Evolutionary conservation across 2,888 invertebrate genomes (phyloP).

Genomic region (Entomobrya proxima): DNA sequence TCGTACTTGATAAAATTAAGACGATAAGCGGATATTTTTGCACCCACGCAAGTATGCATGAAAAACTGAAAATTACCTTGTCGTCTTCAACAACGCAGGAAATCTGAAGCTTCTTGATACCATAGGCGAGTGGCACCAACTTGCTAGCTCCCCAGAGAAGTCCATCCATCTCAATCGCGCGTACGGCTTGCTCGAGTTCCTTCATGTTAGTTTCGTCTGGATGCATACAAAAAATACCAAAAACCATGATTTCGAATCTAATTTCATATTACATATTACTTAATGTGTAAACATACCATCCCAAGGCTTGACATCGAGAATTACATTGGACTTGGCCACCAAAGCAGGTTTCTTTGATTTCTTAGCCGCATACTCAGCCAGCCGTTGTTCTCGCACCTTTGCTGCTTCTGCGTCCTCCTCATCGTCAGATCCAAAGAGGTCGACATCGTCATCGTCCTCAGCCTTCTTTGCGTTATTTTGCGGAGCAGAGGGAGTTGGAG

Average conservation of each 20-base stretch:
- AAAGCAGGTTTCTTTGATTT: slow-evolving; percentile 94
- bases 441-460: slow-evolving; percentile 86
- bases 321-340: slow-evolving; percentile 95
- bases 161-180: slow-evolving; percentile 88
- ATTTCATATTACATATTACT: too few relatives aligned
- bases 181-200: slow-evolving; percentile 87
- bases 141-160: slow-evolving; percentile 93
- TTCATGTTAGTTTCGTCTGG: slow-evolving; percentile 93
- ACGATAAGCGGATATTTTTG: not conserved
- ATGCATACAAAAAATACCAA: slow-evolving; percentile 81
- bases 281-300: slow-evolving; percentile 78
- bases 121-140: slow-evolving; percentile 92
- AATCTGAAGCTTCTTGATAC: slow-evolving; percentile 94
- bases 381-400: slow-evolving; percentile 89
- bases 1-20: not conserved
- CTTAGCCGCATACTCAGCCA: slow-evolving; percentile 94
- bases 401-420: slow-evolving; percentile 80
- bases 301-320: slow-evolving; percentile 95
- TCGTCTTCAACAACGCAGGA: slow-evolving; percentile 96
- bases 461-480: slow-evolving; percentile 76
- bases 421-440: slow-evolving; percentile 89
- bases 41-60: not conserved
- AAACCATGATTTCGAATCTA: too few relatives aligned
- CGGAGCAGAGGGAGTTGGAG: slow-evolving; percentile 76
- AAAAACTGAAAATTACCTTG: slow-evolving; percentile 81